phyloP scores from a whole-genome alignment of 37 sponge, comb jelly and placozoan species.

The Trichoplax adhaerens region DNA sequence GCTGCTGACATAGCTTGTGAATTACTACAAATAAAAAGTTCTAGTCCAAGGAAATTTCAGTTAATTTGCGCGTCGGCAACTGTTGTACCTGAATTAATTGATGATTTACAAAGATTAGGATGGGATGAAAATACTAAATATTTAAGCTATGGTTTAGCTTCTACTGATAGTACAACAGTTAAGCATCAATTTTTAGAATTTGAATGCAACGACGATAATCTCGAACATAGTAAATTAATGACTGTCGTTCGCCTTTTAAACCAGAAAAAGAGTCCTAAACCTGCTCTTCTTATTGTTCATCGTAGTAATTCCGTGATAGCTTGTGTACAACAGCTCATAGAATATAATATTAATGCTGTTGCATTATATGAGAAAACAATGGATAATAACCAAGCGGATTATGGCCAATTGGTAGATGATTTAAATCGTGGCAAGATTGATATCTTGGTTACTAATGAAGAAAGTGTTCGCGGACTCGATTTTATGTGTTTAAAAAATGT shows the following conservation, averaged over 20 bases:
- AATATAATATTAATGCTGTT: conserved; percentile 16
- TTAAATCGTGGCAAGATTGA: conserved; percentile 31
- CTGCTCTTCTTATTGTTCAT: conserved; percentile 41
- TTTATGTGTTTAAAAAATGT: conserved; percentile 32
- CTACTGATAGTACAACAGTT: too few relatives aligned
- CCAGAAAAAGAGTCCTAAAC: neutral
- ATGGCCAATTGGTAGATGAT: conserved; percentile 15
- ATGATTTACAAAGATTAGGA: conserved; percentile 22
- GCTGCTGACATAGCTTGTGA: conserved; percentile 5
- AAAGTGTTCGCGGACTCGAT: conserved; percentile 55
- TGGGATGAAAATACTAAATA: conserved; percentile 12
- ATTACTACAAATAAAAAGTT: conserved; percentile 2
- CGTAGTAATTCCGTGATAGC: conserved; percentile 13
- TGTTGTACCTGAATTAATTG: conserved; percentile 7
- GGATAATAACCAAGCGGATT: conserved; percentile 1
- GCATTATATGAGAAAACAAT: conserved; percentile 18
- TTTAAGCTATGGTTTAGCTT: too few relatives aligned
- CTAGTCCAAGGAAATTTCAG: neutral
- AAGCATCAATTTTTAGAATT: too few relatives aligned
- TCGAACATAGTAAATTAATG: too few relatives aligned
- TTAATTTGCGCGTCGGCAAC: conserved; percentile 43
- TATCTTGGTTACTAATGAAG: conserved; percentile 37
- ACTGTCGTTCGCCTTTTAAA: too few relatives aligned
- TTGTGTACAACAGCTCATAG: conserved; percentile 19
- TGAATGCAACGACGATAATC: too few relatives aligned